Percentiles rank a stretch among this genome's conserved stretches.
Conservation (phyloP, 2,113 vertebrate species). For the Tenebrosternarchus preto region DNA sequence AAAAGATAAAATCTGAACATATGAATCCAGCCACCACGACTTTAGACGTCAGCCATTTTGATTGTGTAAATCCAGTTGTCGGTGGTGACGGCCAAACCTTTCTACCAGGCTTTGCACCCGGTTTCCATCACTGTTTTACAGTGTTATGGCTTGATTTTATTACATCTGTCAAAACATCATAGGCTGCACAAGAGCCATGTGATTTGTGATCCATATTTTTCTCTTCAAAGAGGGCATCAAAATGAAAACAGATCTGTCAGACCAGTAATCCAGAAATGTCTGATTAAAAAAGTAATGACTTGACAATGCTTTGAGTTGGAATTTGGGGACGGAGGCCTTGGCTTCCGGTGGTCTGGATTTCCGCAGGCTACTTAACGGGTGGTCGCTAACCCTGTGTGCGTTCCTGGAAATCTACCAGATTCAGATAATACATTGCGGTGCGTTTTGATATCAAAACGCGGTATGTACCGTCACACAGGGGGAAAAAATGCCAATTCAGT, state of each 20-base stretch:
- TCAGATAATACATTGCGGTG: slow-evolving; percentile 12
- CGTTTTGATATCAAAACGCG: slow-evolving; percentile 4
- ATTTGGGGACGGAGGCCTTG: slow-evolving; percentile 1
- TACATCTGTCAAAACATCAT: slow-evolving; percentile 75
- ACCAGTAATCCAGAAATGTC: slow-evolving; percentile 32
- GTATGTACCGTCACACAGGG: slow-evolving; percentile 6
- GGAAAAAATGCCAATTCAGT: background rate
- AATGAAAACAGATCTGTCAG: slow-evolving; percentile 38
- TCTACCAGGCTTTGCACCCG: slow-evolving; percentile 71
- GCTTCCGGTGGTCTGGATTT: slow-evolving; percentile 15
- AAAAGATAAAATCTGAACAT: slow-evolving; percentile 13
- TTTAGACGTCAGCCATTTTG: slow-evolving; percentile 60
- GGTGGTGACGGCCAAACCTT: slow-evolving; percentile 61
- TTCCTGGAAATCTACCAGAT: slow-evolving; percentile 27
- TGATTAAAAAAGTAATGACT: slow-evolving; percentile 13
- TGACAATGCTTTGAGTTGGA: slow-evolving; percentile 16
- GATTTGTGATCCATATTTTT: slow-evolving; percentile 48
- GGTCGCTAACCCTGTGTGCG: background rate
- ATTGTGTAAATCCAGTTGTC: slow-evolving; percentile 60
- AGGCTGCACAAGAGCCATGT: slow-evolving; percentile 52
- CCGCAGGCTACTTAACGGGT: background rate
- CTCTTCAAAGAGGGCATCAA: slow-evolving; percentile 31
- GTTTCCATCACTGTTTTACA: slow-evolving; percentile 74
- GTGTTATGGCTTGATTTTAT: slow-evolving; percentile 75
- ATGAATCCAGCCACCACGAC: slow-evolving; percentile 23